These are phyloP conservation scores for Morpho achilles DNA, from an alignment of 2,888 invertebrate species.

Conservation along the genomic window DNA sequence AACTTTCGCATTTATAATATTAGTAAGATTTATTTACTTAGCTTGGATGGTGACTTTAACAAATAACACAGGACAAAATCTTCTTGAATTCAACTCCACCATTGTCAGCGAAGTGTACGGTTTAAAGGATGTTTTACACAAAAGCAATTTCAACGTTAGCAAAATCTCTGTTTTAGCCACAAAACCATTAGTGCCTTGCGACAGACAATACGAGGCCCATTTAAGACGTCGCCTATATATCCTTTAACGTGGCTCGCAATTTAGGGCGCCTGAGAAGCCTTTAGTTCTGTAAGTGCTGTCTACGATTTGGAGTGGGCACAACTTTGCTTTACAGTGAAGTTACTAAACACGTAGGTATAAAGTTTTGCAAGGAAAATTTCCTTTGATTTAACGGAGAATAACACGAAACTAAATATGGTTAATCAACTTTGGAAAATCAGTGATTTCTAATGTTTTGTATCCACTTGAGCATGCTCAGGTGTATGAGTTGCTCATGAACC, in stretches of 20 bases:
- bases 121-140: constrained; percentile 11
- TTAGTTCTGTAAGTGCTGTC: constrained; percentile 19
- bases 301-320: constrained; percentile 14
- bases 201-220: constrained; percentile 27
- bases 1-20: no score
- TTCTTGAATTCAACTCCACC: not conserved
- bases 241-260: constrained; percentile 18
- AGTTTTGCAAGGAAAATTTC: no score
- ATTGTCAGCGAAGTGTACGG: not conserved
- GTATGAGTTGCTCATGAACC: no score
- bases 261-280: constrained; percentile 19
- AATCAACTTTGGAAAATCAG: no score
- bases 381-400: not conserved
- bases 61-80: not conserved
- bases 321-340: constrained; percentile 5
- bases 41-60: no score
- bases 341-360: no score
- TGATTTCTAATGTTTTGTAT: no score
- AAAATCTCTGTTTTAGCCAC: constrained; percentile 26
- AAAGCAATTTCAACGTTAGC: constrained; percentile 23
- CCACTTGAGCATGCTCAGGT: no score
- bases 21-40: no score
- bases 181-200: constrained; percentile 23
- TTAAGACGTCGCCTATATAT: constrained; percentile 26
- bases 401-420: no score